Evolutionary conservation across 2,797 vertebrate genomes (phyloP).

Genomic region (Saxicola maurus): DNA sequence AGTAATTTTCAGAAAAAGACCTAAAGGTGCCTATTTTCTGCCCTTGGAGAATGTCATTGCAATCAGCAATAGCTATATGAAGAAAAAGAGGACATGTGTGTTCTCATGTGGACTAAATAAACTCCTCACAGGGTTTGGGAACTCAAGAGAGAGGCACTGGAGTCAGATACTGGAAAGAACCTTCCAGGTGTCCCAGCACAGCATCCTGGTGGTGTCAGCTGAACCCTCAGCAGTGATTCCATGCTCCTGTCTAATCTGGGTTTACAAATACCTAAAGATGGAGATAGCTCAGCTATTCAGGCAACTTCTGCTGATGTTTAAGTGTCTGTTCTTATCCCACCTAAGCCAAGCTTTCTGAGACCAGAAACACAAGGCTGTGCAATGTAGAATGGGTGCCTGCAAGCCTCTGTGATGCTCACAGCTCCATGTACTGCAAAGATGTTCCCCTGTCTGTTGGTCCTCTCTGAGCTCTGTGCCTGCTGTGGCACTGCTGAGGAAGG

Average conservation of each 20-base stretch:
- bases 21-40: neutral
- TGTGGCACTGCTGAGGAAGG: neutral
- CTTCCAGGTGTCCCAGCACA: neutral
- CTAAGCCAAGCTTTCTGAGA: neutral
- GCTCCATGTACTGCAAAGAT: neutral
- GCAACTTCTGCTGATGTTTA: neutral
- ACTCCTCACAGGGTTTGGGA: neutral
- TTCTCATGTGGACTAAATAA: neutral
- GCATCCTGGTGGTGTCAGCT: neutral
- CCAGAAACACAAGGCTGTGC: neutral
- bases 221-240: neutral
- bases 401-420: neutral
- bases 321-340: neutral
- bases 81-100: neutral
- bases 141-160: rapidly evolving
- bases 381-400: neutral
- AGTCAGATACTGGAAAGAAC: neutral
- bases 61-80: neutral
- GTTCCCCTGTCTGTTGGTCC: neutral
- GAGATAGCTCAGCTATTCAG: neutral
- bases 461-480: neutral
- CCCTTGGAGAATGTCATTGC: neutral
- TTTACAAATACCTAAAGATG: neutral
- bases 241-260: neutral
- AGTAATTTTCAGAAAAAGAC: neutral